Evolutionary conservation across 2,797 vertebrate genomes (phyloP).

Genomic region (Poeciliopsis turneri): DNA sequence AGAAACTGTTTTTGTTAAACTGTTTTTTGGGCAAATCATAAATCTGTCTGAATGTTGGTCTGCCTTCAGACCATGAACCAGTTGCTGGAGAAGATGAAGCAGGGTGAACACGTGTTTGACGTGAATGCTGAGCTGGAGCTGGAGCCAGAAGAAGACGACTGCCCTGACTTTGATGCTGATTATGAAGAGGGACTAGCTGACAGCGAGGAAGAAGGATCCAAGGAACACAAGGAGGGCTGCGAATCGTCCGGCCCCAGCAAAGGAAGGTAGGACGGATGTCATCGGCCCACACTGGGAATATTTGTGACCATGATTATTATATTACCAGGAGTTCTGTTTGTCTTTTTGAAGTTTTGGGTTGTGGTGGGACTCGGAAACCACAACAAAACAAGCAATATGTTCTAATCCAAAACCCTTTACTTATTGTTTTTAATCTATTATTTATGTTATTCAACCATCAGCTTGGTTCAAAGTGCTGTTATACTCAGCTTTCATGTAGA

Average conservation of each 20-base stretch:
- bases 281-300: neutral
- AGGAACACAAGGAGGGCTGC: slow-evolving; percentile 75
- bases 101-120: slow-evolving; percentile 88
- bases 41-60: neutral
- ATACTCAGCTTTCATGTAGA: neutral
- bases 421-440: neutral
- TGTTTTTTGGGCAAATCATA: neutral
- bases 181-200: slow-evolving; percentile 63
- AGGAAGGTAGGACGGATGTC: slow-evolving; percentile 63
- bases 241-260: slow-evolving; percentile 66
- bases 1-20: neutral
- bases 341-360: neutral
- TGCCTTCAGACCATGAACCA: slow-evolving; percentile 85
- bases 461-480: neutral
- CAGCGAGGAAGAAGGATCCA: slow-evolving; percentile 65
- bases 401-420: neutral
- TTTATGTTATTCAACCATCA: neutral
- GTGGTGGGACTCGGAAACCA: neutral
- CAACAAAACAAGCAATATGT: neutral
- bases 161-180: slow-evolving; percentile 81
- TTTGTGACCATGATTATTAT: neutral
- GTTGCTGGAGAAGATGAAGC: slow-evolving; percentile 89
- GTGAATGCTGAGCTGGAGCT: slow-evolving; percentile 78
- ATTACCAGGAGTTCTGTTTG: neutral
- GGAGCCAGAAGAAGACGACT: slow-evolving; percentile 67